Conservation (phyloP, 2,888 invertebrate genomes). For the Omphaloscelis lunosa region DNA sequence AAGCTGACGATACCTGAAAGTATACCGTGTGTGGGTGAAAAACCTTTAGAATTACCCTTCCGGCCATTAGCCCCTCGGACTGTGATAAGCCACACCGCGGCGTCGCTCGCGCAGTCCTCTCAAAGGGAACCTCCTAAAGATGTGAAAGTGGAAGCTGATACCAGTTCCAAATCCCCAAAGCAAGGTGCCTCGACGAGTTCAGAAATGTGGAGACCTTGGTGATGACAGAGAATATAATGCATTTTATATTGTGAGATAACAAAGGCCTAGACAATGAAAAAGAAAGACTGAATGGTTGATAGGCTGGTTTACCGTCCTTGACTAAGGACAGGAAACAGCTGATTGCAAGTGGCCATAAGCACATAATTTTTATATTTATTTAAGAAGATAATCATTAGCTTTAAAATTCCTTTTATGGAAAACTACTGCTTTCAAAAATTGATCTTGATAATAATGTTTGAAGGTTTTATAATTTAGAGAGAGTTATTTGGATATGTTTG, state of each 20-base stretch:
- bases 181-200: slow-evolving; percentile 80
- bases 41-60: slow-evolving; percentile 54
- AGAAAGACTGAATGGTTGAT: too few species aligned
- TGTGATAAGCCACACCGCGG: slow-evolving; percentile 88
- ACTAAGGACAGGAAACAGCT: neutral
- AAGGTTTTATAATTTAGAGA: slow-evolving; percentile 27
- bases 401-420: slow-evolving; percentile 23
- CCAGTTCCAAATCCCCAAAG: slow-evolving; percentile 80
- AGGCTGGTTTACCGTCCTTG: neutral
- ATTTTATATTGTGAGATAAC: slow-evolving; percentile 1
- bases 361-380: neutral
- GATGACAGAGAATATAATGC: slow-evolving; percentile 42
- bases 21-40: slow-evolving; percentile 77
- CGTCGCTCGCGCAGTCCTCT: slow-evolving; percentile 81
- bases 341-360: slow-evolving; percentile 13
- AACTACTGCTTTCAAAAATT: slow-evolving; percentile 52
- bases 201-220: slow-evolving; percentile 89
- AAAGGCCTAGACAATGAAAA: neutral
- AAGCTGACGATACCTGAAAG: slow-evolving; percentile 81
- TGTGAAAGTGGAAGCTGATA: slow-evolving; percentile 75
- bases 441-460: slow-evolving; percentile 47
- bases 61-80: slow-evolving; percentile 71
- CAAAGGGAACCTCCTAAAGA: slow-evolving; percentile 65
- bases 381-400: slow-evolving; percentile 20
- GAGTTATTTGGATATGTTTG: slow-evolving; percentile 44